These are phyloP conservation scores for Centropyge bicolor DNA, from an alignment of 2,797 vertebrate species.

Conservation along the genomic window DNA sequence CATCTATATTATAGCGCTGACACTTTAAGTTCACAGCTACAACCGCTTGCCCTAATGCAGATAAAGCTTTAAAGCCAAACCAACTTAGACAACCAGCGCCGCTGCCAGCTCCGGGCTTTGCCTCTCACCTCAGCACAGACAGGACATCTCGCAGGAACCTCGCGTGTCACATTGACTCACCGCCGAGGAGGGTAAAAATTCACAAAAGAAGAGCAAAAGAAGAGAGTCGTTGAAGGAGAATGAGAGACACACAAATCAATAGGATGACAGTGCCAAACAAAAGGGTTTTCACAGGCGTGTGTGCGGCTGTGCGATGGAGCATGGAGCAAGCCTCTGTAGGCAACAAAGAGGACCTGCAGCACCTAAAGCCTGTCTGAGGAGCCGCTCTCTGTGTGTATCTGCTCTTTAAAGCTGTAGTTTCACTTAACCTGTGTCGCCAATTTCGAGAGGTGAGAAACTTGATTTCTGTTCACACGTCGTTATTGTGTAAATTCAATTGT, in stretches of 20 bases:
- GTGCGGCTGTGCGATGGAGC: slow-evolving; percentile 48
- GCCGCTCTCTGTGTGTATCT: not conserved
- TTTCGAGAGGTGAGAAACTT: not conserved
- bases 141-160: slow-evolving; percentile 56
- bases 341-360: slow-evolving; percentile 28
- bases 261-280: slow-evolving; percentile 59
- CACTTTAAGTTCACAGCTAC: slow-evolving; percentile 36
- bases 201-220: slow-evolving; percentile 66
- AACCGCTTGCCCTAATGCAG: slow-evolving; percentile 29
- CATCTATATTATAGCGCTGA: slow-evolving; percentile 21
- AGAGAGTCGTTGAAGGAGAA: slow-evolving; percentile 57
- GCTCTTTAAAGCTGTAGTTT: slow-evolving; percentile 15
- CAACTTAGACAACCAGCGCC: slow-evolving; percentile 55
- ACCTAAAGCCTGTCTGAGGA: slow-evolving; percentile 20
- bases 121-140: slow-evolving; percentile 57
- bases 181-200: slow-evolving; percentile 46
- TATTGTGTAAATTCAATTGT: not conserved
- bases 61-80: slow-evolving; percentile 53
- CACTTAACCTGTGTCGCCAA: not conserved
- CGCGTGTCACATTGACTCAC: slow-evolving; percentile 68
- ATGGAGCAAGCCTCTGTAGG: slow-evolving; percentile 22
- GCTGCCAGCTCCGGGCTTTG: slow-evolving; percentile 48
- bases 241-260: slow-evolving; percentile 64
- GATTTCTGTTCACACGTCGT: not conserved
- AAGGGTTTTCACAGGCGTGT: slow-evolving; percentile 43